Percentiles rank a stretch among this genome's conserved stretches.
These are phyloP conservation scores for Actinostola sp. DNA, from an alignment of 92 coral and sea anemone genomes.

Conservation along the genomic window DNA sequence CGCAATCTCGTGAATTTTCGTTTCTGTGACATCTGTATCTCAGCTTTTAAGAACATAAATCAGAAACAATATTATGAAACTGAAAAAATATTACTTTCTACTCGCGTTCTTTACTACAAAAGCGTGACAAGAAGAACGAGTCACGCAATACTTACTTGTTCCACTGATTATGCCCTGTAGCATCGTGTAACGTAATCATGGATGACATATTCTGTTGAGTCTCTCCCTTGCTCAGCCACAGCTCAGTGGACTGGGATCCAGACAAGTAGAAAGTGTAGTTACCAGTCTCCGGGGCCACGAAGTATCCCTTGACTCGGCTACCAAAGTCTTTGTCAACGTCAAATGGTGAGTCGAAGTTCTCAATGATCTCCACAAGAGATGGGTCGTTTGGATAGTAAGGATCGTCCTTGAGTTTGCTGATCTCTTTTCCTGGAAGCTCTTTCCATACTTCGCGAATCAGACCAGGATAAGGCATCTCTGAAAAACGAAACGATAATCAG, in stretches of 20 bases:
- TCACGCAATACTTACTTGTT: slow-evolving; percentile 73
- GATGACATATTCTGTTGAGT: slow-evolving; percentile 83
- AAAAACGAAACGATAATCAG: no score
- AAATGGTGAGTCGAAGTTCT: slow-evolving; percentile 97
- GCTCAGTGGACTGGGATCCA: slow-evolving; percentile 88
- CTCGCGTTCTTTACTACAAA: neutral
- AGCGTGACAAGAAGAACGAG: neutral
- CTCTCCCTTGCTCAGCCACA: slow-evolving; percentile 89
- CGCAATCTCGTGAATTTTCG: neutral
- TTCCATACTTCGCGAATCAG: slow-evolving; percentile 98
- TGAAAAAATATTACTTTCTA: no score
- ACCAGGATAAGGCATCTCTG: slow-evolving; percentile 99
- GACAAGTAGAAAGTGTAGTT: slow-evolving; percentile 95
- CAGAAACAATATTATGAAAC: no score
- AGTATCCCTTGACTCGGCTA: slow-evolving; percentile 94
- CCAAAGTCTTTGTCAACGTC: slow-evolving; percentile 97
- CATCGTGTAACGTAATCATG: slow-evolving; percentile 72
- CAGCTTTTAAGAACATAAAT: no score
- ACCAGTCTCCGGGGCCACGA: slow-evolving; percentile 98
- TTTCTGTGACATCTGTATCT: no score
- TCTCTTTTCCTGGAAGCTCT: slow-evolving; percentile 78
- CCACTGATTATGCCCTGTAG: slow-evolving; percentile 98
- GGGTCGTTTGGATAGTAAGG: slow-evolving; percentile 99
- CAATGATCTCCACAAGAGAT: slow-evolving; percentile 94
- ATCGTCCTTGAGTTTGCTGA: slow-evolving; percentile 79